phyloP scores from a whole-genome alignment of 2,113 vertebrate species.

The Galbula dea region DNA sequence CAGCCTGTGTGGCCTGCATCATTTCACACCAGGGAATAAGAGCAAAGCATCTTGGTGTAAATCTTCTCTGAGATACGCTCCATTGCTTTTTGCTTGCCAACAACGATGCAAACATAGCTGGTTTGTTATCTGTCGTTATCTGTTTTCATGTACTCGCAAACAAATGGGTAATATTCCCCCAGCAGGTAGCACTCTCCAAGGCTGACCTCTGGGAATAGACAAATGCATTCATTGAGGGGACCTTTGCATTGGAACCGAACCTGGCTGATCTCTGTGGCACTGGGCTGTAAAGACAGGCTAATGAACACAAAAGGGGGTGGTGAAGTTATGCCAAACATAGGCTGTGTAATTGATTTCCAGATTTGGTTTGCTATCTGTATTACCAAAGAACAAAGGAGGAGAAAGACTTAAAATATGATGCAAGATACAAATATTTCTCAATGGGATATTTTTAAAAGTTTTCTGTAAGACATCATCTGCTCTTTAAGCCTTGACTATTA shows the following conservation, averaged over 20 bases:
- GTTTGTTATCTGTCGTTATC: slow-evolving; percentile 43
- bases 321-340: background rate
- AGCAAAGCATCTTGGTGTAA: background rate
- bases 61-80: background rate
- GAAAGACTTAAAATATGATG: slow-evolving; percentile 25
- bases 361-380: background rate
- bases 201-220: background rate
- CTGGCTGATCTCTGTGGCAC: background rate
- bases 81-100: background rate
- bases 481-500: background rate
- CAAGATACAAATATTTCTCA: slow-evolving; percentile 26
- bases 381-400: slow-evolving; percentile 26
- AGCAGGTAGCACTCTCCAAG: slow-evolving; percentile 24
- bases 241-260: background rate
- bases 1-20: fast-evolving
- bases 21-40: background rate
- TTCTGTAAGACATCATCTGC: background rate
- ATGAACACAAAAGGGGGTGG: background rate
- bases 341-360: background rate
- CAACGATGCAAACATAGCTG: background rate
- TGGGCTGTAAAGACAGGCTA: background rate
- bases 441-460: background rate
- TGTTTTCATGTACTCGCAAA: slow-evolving; percentile 41
- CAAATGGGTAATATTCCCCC: slow-evolving; percentile 7
- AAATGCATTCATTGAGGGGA: background rate